Evolutionary conservation across 2,113 vertebrate genomes (phyloP), one percentile per base, ranked within the genome.

Genomic region (Circaetus gallicus): DNA sequence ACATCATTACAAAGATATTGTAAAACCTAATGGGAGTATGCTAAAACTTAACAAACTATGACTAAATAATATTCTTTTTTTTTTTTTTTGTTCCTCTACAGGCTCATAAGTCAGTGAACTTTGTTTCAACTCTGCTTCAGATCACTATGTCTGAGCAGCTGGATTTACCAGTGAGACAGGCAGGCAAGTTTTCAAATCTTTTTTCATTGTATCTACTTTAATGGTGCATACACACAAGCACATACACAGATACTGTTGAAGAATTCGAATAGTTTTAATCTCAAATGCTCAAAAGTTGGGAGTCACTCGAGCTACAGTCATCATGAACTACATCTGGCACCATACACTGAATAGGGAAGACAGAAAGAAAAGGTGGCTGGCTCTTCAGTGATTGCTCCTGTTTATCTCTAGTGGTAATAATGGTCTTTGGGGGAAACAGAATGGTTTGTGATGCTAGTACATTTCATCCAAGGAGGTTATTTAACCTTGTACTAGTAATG

Each of bases 71-170:
- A 36, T 26, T 80, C 16, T 45, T 43, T 78, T 42, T 13, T 72
- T 66, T 94, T 18, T 19, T 82, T 38, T n/a, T 58, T 19, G 15
- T 20, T 74, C 95, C 90, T 96, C 98, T 91, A 49, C 97, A 99
- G 99, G 99, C 99, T 97, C 99, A 99, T 97, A 98, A 99, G 82
- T 99, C 99, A 96, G 98, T 99, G 97, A 99, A 99, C 98, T 99
- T 99, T 98, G 98, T 99, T 97, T 99, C 99, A 91, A 99, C 99
- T 79, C 97, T 99, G 97, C 99, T 99, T 97, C 99, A 99, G 94
- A 98, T 99, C 95, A 99, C 99, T 96, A 99, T 99, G 99, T 99
- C 99, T 13, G 99, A 99, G 87, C 99, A 99, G 96, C 98, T 99
- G 98, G 99, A 99, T 98, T 98, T 99, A 98, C 99, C 99, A 92